A percentile compares a stretch with the other conserved stretches of the same genome.
Evolutionary conservation across 92 coral and sea anemone species (phyloP).

Genomic region (Epizoanthus stellaris): DNA sequence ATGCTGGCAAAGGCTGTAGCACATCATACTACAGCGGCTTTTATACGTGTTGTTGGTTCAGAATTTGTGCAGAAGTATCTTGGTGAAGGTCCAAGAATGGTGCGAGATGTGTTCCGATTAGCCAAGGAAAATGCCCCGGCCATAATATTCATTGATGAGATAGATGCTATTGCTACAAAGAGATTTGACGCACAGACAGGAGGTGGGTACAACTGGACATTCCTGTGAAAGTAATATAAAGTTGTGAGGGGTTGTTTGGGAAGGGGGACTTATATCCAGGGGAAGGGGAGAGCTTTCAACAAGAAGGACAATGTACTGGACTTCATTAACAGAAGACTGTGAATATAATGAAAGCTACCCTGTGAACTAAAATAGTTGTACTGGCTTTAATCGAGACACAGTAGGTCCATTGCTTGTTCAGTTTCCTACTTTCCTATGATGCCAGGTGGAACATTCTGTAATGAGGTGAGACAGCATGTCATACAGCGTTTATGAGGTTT

Average conservation of each 20-base stretch:
- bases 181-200: constrained; percentile 99
- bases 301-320: too few species aligned
- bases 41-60: constrained; percentile 99
- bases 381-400: too few species aligned
- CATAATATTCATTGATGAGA: constrained; percentile 97
- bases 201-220: constrained; percentile 66
- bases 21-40: constrained; percentile 97
- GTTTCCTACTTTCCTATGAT: too few species aligned
- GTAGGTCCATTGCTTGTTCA: too few species aligned
- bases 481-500: too few species aligned
- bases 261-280: not conserved
- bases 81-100: constrained; percentile 99
- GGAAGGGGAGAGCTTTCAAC: too few species aligned
- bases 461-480: too few species aligned
- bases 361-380: too few species aligned
- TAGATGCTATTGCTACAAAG: constrained; percentile 99
- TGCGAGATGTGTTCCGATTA: constrained; percentile 94
- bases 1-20: constrained; percentile 99
- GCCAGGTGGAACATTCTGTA: too few species aligned
- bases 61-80: constrained; percentile 99
- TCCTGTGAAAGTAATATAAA: not conserved
- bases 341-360: too few species aligned
- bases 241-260: not conserved
- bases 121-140: constrained; percentile 99
- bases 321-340: too few species aligned